phyloP scores from a whole-genome alignment of 2,797 vertebrate species.

The Oreonectes daqikongensis region DNA sequence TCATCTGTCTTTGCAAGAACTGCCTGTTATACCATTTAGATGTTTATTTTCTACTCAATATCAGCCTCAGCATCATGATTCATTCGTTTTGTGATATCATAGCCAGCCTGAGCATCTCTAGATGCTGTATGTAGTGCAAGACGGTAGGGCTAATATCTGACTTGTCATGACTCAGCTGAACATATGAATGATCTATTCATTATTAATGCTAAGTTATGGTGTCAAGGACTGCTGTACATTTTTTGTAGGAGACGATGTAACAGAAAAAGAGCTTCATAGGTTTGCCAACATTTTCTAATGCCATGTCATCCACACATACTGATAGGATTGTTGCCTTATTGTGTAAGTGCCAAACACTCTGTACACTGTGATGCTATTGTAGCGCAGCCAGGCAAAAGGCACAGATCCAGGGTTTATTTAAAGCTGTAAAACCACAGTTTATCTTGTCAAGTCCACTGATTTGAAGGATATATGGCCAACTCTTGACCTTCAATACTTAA shows the following conservation, averaged over 20 bases:
- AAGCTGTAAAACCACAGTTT: not conserved
- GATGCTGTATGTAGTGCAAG: not conserved
- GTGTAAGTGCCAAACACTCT: not conserved
- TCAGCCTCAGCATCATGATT: not conserved
- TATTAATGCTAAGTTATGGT: constrained; percentile 32
- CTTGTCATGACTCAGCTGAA: constrained; percentile 14
- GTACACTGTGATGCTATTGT: not conserved
- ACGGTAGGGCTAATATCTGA: not conserved
- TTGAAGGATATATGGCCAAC: not conserved
- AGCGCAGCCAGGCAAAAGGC: not conserved
- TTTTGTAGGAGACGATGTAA: constrained; percentile 14
- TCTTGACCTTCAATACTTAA: not conserved
- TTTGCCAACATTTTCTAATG: constrained; percentile 18
- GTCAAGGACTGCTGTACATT: not conserved
- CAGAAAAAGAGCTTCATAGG: not conserved
- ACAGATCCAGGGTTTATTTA: not conserved
- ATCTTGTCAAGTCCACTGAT: not conserved
- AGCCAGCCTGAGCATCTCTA: not conserved
- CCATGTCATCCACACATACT: not conserved
- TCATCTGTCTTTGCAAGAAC: not conserved
- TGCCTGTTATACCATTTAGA: not conserved
- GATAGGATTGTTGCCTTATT: constrained; percentile 4
- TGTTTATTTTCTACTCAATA: not conserved
- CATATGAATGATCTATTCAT: constrained; percentile 24
- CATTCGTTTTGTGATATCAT: not conserved